Conservation (phyloP, 2,888 invertebrate species). For the Lasioglossum marginatum region DNA sequence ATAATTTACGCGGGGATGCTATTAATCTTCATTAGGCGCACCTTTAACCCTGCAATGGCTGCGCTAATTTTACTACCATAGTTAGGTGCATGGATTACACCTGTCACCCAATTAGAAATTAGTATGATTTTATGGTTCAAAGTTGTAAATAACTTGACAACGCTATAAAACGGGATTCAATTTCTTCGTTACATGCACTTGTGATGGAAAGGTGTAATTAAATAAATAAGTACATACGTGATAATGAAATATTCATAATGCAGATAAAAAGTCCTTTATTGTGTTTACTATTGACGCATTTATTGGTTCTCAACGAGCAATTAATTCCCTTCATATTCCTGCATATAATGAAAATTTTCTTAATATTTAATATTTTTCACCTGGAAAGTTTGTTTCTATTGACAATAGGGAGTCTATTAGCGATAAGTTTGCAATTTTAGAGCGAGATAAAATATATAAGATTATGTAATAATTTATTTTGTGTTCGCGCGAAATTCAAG, state of each 20-base stretch:
- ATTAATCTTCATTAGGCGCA: conserved; percentile 3
- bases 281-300: not conserved
- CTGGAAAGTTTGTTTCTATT: not conserved
- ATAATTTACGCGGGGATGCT: not conserved
- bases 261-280: not conserved
- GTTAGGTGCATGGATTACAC: not conserved
- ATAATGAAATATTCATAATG: not conserved
- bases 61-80: not conserved
- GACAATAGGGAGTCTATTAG: not conserved
- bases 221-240: not conserved
- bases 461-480: not conserved
- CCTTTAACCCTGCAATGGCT: not conserved
- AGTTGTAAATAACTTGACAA: not conserved
- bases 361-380: not conserved
- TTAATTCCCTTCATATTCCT: not conserved
- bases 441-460: not conserved
- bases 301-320: not conserved
- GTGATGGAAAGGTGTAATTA: no score
- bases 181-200: not conserved
- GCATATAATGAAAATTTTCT: not conserved
- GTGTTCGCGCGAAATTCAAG: not conserved
- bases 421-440: not conserved
- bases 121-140: not conserved
- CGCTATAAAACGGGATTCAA: not conserved
- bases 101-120: not conserved